Evolutionary conservation across 2,888 invertebrate genomes (phyloP), one percentile per base, ranked within the genome.

Genomic region (Hymenopus coronatus): DNA sequence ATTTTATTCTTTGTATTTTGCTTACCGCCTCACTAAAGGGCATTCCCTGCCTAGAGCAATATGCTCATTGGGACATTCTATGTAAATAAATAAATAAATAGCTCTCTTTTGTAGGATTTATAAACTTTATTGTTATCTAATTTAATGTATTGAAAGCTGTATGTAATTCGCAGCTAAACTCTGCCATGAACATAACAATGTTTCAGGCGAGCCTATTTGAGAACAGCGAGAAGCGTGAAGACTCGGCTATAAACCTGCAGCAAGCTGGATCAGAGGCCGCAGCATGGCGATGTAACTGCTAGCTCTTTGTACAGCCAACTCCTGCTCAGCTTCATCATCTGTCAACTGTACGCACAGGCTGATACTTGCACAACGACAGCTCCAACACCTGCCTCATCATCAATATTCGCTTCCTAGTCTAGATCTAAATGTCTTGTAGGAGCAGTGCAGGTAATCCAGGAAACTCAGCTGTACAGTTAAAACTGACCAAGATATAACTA

Each of bases 161-260:
- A 30, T 30, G 30, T 30, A 2, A 30, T 30, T 30, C 4, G 30
- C 4, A 30, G 4, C 30, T 30, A 30, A 30, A 30, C 2, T 30
- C 30, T 30, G 30, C 30, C 30, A 9, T 8, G 4, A 33, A 33
- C 33, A 33, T n/a, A n/a, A n/a, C 12, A 40, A 40, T 40, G 12
- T 20, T 70, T 70, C 3, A 91, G 91, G 90, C 90, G 20, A 91
- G 90, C 84, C 54, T 91, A 82, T 90, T 90, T 88, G 91, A 91
- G 82, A 90, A 88, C 84, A 89, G 87, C 27, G 90, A 91, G 28
- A 89, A 90, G 28, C 84, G 89, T 25, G 90, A 89, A 25, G 87
- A 88, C 40, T 87, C 89, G 2, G 89, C 54, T 70, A 70, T 70
- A 70, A 70, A 90, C 83, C 89, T 91, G 82, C 90, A 90, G n/a